phyloP scores from a whole-genome alignment of 1,140 invertebrate genomes.

The Melitaea cinxia region DNA sequence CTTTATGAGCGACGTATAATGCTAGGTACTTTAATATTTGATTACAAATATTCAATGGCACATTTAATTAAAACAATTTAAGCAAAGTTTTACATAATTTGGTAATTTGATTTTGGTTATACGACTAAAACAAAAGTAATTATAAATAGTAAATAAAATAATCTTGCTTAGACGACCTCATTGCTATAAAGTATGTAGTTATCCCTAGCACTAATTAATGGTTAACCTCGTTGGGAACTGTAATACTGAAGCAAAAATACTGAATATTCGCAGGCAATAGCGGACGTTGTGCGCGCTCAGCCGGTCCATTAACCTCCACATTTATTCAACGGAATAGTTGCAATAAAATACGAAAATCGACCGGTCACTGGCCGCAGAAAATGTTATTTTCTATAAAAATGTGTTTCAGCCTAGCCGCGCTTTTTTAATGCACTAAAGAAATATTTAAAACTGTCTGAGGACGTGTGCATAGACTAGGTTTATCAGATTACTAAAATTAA shows the following conservation, averaged over 20 bases:
- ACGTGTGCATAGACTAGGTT: slow-evolving; percentile 19
- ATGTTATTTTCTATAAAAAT: not conserved
- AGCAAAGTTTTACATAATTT: too few relatives aligned
- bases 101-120: too few relatives aligned
- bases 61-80: too few relatives aligned
- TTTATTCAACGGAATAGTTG: slow-evolving; percentile 20
- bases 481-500: slow-evolving; percentile 36
- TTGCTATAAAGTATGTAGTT: not conserved
- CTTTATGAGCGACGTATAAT: too few relatives aligned
- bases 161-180: not conserved
- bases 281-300: not conserved
- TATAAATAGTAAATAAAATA: not conserved
- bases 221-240: slow-evolving; percentile 9
- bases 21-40: too few relatives aligned
- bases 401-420: not conserved
- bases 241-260: slow-evolving; percentile 18
- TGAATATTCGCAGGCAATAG: slow-evolving; percentile 14
- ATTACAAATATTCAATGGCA: too few relatives aligned
- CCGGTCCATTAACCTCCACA: slow-evolving; percentile 12
- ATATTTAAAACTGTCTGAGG: slow-evolving; percentile 23
- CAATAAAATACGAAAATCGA: slow-evolving; percentile 17
- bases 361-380: slow-evolving; percentile 7
- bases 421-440: slow-evolving; percentile 3
- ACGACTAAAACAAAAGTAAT: not conserved
- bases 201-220: slow-evolving; percentile 6